Base-by-base conservation (phyloP, 2,113 vertebrate genomes). In the Myiozetetes cayanensis region DNA sequence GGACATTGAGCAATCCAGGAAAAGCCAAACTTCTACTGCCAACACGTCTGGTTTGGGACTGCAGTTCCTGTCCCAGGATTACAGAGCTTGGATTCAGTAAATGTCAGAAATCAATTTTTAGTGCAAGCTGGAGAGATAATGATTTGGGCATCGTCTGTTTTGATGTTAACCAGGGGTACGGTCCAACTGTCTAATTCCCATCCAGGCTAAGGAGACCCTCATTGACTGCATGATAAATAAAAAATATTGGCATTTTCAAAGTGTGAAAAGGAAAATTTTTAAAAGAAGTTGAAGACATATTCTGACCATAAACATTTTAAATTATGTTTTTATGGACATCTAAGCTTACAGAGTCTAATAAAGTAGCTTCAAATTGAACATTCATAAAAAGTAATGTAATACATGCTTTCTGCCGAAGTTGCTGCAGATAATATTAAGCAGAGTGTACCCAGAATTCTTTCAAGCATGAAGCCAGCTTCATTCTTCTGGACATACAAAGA, bases 41-140 rank as follows among this genome's bases (percentile, higher is more conserved):
- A 66, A 67, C 13, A 2, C 0, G 0, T 31, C 41, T 83, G 43
- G 33, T 39, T 77, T 87, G 56, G 62, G 62, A 49, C 78, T 83
- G 63, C 68, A 31, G 65, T 24, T 90, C 39, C 63, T 74, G 37
- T 70, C 59, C 75, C 46, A 19, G 43, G 49, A 33, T 94, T 72
- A 27, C 25, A 28, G 47, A 90, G 43, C 72, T 61, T 94, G 79
- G 68, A 63, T 63, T 81, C 65, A 56, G 43, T 63, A 87, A 93
- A 94, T 72, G 65, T 78, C 73, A 93, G 56, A 90, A 89, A 90
- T 30, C 25, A 70, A 80, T 74, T 93, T 93, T 85, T 62, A 77
- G 37, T 66, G 31, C 5, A 16, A 72, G n/a, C n/a, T 77, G 37
- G 35, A 80, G 53, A 61, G 39, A 52, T 2, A 84, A 90, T 35